A percentile compares a stretch with the other conserved stretches of the same genome.
Evolutionary conservation across 2,888 invertebrate genomes (phyloP).

Genomic region (Branchipolynoe longqiensis): DNA sequence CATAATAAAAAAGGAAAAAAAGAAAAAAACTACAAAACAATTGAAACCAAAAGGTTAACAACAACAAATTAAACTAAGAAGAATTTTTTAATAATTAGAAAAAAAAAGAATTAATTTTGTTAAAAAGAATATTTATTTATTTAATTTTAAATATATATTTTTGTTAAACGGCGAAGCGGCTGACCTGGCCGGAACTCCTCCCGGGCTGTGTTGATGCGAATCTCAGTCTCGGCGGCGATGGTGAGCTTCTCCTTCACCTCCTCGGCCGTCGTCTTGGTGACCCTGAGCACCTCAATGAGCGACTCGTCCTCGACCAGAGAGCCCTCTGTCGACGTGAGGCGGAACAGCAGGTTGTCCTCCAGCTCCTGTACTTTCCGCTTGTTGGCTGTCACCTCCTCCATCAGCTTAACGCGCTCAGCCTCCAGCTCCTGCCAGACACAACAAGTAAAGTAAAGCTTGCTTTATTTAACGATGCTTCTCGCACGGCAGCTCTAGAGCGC

Average conservation of each 20-base stretch:
- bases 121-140: too few relatives aligned
- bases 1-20: too few relatives aligned
- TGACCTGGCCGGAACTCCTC: conserved; percentile 93
- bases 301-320: conserved; percentile 98
- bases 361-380: conserved; percentile 97
- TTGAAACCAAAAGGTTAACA: too few relatives aligned
- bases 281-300: conserved; percentile 86
- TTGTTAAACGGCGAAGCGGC: too few relatives aligned
- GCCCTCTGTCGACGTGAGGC: conserved; percentile 95
- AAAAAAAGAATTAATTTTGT: too few relatives aligned
- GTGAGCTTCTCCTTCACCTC: conserved; percentile 96
- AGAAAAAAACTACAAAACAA: too few relatives aligned
- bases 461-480: too few relatives aligned
- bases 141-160: too few relatives aligned
- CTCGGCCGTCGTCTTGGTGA: conserved; percentile 85
- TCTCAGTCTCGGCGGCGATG: conserved; percentile 95
- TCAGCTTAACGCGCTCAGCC: conserved; percentile 94
- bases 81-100: too few relatives aligned
- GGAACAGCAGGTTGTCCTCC: conserved; percentile 93
- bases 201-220: conserved; percentile 94
- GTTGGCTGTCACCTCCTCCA: conserved; percentile 97
- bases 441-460: too few relatives aligned
- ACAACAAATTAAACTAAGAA: too few relatives aligned
- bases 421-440: conserved; percentile 88
- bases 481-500: too few relatives aligned